Percentiles rank a stretch among this genome's conserved stretches.
Conservation (phyloP, 2,113 vertebrate genomes). For the Setophaga coronata region DNA sequence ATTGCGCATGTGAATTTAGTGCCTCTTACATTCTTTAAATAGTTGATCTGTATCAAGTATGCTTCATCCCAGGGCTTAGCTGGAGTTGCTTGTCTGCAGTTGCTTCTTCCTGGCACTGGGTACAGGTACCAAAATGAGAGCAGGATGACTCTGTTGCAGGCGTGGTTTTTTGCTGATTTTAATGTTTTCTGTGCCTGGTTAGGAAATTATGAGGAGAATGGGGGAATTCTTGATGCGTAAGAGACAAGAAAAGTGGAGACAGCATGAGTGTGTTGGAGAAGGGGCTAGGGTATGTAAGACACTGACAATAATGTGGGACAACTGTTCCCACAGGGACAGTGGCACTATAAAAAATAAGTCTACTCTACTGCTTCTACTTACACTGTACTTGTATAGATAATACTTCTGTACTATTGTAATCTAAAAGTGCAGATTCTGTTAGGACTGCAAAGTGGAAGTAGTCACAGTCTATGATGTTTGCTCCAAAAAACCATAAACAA, state of each 20-base stretch:
- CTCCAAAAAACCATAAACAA: background rate
- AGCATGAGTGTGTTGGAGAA: background rate
- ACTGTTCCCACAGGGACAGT: background rate
- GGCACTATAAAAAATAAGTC: background rate
- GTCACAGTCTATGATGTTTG: background rate
- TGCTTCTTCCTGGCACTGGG: background rate
- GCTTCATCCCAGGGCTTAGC: constrained; percentile 59
- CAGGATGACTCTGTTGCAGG: background rate
- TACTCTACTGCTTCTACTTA: background rate
- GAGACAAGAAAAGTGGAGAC: background rate
- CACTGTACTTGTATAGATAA: background rate
- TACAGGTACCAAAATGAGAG: background rate
- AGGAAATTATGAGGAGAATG: background rate
- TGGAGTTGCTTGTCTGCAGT: background rate
- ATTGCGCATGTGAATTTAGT: constrained; percentile 2
- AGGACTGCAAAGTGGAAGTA: background rate
- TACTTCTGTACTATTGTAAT: background rate
- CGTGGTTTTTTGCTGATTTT: background rate
- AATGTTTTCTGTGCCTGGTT: background rate
- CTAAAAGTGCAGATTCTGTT: background rate
- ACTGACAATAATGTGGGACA: background rate
- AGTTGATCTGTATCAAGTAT: constrained; percentile 55
- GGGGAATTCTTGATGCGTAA: background rate
- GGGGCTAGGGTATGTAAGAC: background rate
- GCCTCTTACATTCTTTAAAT: constrained; percentile 63